phyloP scores from a whole-genome alignment of 2,888 invertebrate genomes.

The Chloroclystis v-ata region DNA sequence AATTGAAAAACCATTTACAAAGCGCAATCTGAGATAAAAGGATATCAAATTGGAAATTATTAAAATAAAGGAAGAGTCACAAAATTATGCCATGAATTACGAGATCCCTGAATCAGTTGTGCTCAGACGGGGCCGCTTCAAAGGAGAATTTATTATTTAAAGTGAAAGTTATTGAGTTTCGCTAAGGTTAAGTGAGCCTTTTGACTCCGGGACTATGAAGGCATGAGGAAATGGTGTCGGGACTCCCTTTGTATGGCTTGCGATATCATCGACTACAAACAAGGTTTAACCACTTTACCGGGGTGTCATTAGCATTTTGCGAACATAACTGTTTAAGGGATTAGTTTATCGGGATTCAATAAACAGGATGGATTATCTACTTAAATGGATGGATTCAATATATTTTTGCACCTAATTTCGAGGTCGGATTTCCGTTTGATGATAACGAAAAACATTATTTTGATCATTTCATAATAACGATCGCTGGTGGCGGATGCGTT shows the following conservation, averaged over 20 bases:
- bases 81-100: slow-evolving; percentile 42
- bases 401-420: too few species aligned
- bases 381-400: too few species aligned
- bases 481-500: too few species aligned
- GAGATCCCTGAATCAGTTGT: slow-evolving; percentile 59
- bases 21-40: slow-evolving; percentile 16
- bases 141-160: slow-evolving; percentile 74
- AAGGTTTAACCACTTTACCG: slow-evolving; percentile 20
- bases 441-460: too few species aligned
- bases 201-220: slow-evolving; percentile 45
- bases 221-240: slow-evolving; percentile 21
- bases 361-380: neutral
- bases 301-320: slow-evolving; percentile 16
- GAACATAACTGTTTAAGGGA: slow-evolving; percentile 1
- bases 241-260: slow-evolving; percentile 16
- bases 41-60: slow-evolving; percentile 19
- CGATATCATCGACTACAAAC: slow-evolving; percentile 19
- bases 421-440: too few species aligned
- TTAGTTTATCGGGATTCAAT: neutral
- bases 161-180: slow-evolving; percentile 75
- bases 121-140: slow-evolving; percentile 59
- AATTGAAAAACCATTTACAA: slow-evolving; percentile 3
- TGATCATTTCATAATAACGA: too few species aligned
- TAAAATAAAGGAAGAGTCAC: slow-evolving; percentile 19
- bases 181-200: slow-evolving; percentile 74